Evolutionary conservation across 2,113 vertebrate genomes (phyloP).

Genomic region (Hypocryptadius cinnamomeus): DNA sequence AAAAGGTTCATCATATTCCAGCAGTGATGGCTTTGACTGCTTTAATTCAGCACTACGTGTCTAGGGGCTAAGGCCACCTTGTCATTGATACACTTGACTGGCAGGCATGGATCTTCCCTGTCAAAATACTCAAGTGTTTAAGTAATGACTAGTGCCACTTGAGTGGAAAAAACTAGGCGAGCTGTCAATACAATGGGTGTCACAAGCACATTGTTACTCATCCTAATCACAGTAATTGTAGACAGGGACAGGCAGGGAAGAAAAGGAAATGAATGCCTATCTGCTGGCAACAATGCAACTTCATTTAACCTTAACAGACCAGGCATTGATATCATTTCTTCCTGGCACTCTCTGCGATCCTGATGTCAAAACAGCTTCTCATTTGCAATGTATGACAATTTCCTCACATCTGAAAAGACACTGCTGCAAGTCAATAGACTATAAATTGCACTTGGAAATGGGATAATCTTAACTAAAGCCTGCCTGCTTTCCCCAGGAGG

Average conservation of each 20-base stretch:
- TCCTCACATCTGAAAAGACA: slow-evolving; percentile 89
- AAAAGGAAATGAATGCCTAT: slow-evolving; percentile 77
- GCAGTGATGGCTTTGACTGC: slow-evolving; percentile 74
- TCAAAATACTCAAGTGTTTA: slow-evolving; percentile 74
- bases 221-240: slow-evolving; percentile 83
- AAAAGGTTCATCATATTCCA: slow-evolving; percentile 72
- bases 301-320: slow-evolving; percentile 85
- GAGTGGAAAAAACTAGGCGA: slow-evolving; percentile 73
- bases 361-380: slow-evolving; percentile 89
- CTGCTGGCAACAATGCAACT: slow-evolving; percentile 73
- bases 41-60: slow-evolving; percentile 79
- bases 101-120: slow-evolving; percentile 76
- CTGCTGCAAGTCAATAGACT: slow-evolving; percentile 91
- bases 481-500: slow-evolving; percentile 75
- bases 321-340: slow-evolving; percentile 83
- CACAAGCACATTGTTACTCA: slow-evolving; percentile 69
- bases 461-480: slow-evolving; percentile 88
- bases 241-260: slow-evolving; percentile 53
- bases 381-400: slow-evolving; percentile 98
- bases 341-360: slow-evolving; percentile 66
- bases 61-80: slow-evolving; percentile 72
- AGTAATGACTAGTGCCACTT: slow-evolving; percentile 81
- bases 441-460: slow-evolving; percentile 93
- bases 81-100: slow-evolving; percentile 86
- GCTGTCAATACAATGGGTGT: slow-evolving; percentile 73